Conservation (phyloP, 2,888 invertebrate genomes). For the Tetropium fuscum region DNA sequence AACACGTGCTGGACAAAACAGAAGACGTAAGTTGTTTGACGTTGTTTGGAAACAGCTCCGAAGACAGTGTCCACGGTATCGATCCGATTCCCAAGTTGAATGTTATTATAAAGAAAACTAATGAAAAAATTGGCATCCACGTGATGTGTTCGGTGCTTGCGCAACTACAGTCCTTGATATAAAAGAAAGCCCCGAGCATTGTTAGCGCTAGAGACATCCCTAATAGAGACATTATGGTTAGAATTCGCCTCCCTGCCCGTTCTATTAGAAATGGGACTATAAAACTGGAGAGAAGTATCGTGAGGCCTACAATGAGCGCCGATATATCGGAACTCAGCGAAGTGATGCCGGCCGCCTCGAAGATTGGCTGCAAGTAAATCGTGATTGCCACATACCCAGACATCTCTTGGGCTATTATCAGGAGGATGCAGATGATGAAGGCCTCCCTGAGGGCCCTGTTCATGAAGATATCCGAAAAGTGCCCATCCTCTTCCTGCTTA, state of each 20-base stretch:
- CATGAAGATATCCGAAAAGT: conserved; percentile 71
- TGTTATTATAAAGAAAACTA: conserved; percentile 79
- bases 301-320: conserved; percentile 80
- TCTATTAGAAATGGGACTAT: conserved; percentile 83
- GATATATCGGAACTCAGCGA: conserved; percentile 72
- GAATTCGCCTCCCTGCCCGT: conserved; percentile 77
- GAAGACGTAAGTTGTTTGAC: conserved; percentile 81
- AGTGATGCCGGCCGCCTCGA: conserved; percentile 74
- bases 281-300: conserved; percentile 79
- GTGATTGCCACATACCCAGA: conserved; percentile 67
- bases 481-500: conserved; percentile 66
- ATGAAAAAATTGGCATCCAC: conserved; percentile 79
- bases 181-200: conserved; percentile 66
- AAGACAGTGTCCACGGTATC: conserved; percentile 82
- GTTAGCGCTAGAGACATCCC: conserved; percentile 74
- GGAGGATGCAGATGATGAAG: conserved; percentile 76
- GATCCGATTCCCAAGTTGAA: conserved; percentile 74
- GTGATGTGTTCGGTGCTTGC: conserved; percentile 65
- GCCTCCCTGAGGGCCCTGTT: conserved; percentile 79
- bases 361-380: conserved; percentile 72
- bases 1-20: conserved; percentile 80
- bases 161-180: conserved; percentile 69
- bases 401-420: conserved; percentile 85
- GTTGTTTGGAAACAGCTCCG: conserved; percentile 83
- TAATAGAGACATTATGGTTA: conserved; percentile 77